These are phyloP conservation scores for Melinopterus prodromus DNA, from an alignment of 2,888 invertebrate species.

Conservation along the genomic window DNA sequence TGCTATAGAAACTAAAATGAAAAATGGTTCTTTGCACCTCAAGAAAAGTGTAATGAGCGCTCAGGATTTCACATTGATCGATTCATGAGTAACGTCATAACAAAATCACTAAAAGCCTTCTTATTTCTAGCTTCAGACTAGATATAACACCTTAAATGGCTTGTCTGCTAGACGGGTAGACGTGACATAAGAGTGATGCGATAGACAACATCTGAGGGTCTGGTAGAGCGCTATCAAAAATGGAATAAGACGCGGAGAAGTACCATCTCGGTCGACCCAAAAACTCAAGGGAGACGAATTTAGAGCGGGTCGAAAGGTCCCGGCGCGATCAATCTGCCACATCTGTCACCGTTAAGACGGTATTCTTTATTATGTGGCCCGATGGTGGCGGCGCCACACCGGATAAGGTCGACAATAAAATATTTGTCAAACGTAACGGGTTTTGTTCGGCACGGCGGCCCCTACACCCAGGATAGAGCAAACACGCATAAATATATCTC, in stretches of 20 bases:
- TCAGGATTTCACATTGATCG: too few species aligned
- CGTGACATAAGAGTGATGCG: neutral
- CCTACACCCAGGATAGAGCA: constrained; percentile 5
- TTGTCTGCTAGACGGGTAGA: neutral
- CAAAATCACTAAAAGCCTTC: too few species aligned
- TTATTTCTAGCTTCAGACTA: too few species aligned
- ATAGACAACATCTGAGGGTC: neutral
- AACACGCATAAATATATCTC: constrained; percentile 9
- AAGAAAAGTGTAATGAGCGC: too few species aligned
- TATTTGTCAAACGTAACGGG: constrained; percentile 11
- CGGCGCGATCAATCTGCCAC: constrained; percentile 18
- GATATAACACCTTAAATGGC: neutral
- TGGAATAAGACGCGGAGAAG: neutral
- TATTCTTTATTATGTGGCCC: constrained; percentile 9
- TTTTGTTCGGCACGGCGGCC: neutral
- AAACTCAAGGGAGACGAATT: constrained; percentile 14
- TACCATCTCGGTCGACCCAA: neutral
- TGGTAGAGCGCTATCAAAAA: neutral
- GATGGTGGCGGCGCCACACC: neutral
- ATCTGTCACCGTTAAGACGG: constrained; percentile 18
- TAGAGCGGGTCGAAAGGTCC: neutral
- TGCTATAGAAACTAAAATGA: too few species aligned
- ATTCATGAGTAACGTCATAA: too few species aligned
- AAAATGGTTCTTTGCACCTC: too few species aligned
- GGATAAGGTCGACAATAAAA: constrained; percentile 10